Percentiles rank a stretch among this genome's conserved stretches.
Evolutionary conservation across 2,797 vertebrate genomes (phyloP).

Genomic region (Telmatherina bonti): DNA sequence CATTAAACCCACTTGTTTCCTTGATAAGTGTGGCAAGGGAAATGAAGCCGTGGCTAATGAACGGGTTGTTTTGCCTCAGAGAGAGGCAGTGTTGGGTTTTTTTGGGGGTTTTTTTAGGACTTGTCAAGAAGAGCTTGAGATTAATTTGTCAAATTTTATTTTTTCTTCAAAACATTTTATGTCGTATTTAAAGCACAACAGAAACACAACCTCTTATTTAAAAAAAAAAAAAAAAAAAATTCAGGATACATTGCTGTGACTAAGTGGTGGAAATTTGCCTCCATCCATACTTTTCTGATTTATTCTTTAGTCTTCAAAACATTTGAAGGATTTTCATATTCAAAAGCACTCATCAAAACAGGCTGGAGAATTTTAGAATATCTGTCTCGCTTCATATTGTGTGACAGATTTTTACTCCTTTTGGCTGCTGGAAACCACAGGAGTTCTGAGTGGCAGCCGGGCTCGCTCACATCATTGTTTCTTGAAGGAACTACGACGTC

Average conservation of each 20-base stretch:
- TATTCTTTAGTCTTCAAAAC: not conserved
- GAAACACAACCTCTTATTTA: not conserved
- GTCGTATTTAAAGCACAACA: constrained; percentile 11
- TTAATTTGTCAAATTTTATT: constrained; percentile 6
- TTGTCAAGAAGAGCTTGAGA: constrained; percentile 8
- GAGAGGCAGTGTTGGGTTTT: constrained; percentile 22
- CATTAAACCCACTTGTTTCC: constrained; percentile 74
- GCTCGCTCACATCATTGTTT: constrained; percentile 58
- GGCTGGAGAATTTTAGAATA: constrained; percentile 4
- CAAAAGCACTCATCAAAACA: constrained; percentile 11
- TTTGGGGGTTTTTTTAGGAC: not conserved
- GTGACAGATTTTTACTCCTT: constrained; percentile 18
- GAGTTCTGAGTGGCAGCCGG: constrained; percentile 64
- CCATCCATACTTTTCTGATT: no score
- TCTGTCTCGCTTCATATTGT: not conserved
- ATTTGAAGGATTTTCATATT: constrained; percentile 16
- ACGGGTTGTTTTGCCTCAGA: constrained; percentile 56
- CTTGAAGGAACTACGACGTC: constrained; percentile 60
- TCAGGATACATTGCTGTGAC: not conserved
- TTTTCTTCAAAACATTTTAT: constrained; percentile 15
- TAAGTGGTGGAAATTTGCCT: no score
- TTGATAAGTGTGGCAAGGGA: constrained; percentile 57
- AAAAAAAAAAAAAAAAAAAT: not conserved
- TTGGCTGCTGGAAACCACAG: constrained; percentile 41
- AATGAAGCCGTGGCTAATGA: constrained; percentile 69